phyloP scores from a whole-genome alignment of 1,140 invertebrate species.

The Zaprionus ornatus region DNA sequence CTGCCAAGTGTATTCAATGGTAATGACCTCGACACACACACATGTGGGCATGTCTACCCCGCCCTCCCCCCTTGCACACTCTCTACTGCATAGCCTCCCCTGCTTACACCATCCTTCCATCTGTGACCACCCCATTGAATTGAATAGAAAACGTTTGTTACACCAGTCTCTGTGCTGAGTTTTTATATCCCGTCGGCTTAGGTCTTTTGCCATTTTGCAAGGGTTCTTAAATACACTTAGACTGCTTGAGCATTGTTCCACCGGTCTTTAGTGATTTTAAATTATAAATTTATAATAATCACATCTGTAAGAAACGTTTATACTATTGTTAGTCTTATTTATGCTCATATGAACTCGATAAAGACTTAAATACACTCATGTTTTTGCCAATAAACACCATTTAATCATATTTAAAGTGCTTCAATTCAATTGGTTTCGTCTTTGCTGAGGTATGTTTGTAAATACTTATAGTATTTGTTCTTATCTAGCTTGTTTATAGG shows the following conservation, averaged over 20 bases:
- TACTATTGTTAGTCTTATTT: no score
- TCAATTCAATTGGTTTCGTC: no score
- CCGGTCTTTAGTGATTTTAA: not conserved
- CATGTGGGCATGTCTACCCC: not conserved
- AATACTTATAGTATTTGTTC: no score
- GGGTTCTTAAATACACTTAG: not conserved
- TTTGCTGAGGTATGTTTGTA: not conserved
- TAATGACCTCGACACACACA: slow-evolving; percentile 56
- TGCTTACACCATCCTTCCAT: no score
- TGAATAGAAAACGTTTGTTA: not conserved
- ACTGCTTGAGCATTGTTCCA: no score
- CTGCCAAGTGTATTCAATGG: slow-evolving; percentile 57
- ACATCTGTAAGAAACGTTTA: no score
- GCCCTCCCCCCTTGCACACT: not conserved
- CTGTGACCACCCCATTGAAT: not conserved
- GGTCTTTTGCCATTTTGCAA: slow-evolving; percentile 26
- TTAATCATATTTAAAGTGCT: no score
- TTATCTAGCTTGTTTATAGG: slow-evolving; percentile 7
- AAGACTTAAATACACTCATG: no score
- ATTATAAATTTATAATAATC: not conserved
- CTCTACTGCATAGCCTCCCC: not conserved
- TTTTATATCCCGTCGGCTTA: not conserved
- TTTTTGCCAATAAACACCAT: no score
- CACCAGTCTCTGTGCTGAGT: not conserved
- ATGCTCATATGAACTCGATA: no score